Evolutionary conservation across 92 coral and sea anemone species (phyloP).

Genomic region (Zoanthus sociatus): DNA sequence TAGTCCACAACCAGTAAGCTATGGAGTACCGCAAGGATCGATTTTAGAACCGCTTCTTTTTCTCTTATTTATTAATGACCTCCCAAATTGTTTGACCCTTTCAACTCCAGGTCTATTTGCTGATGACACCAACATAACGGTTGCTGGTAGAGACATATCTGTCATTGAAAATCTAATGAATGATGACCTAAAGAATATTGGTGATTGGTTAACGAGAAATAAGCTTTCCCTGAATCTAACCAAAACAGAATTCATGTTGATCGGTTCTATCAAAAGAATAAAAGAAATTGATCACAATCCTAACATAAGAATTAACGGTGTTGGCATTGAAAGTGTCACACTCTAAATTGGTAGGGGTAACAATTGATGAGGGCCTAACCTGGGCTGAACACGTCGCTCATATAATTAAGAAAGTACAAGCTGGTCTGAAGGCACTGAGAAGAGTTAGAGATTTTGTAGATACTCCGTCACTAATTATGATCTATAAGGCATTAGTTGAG

Average conservation of each 20-base stretch:
- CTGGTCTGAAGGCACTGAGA: too few species aligned
- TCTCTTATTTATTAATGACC: neutral
- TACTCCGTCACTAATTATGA: too few species aligned
- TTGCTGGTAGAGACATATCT: slow-evolving; percentile 1
- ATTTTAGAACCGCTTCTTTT: neutral
- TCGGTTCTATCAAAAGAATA: neutral
- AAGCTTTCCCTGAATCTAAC: neutral
- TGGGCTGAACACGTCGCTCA: neutral
- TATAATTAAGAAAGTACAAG: neutral
- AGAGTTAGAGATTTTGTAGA: too few species aligned
- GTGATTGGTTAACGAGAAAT: neutral
- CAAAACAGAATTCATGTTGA: neutral
- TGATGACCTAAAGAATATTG: neutral
- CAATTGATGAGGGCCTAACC: too few species aligned
- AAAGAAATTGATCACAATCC: neutral
- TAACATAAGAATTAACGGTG: neutral
- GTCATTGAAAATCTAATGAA: neutral
- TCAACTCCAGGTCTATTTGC: slow-evolving; percentile 3
- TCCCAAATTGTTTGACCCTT: neutral
- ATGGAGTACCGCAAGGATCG: neutral
- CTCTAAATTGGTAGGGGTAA: neutral
- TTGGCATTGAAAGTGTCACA: neutral
- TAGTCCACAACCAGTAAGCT: too few species aligned
- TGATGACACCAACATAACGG: neutral
- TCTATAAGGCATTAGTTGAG: neutral